Base-by-base conservation (phyloP, 2,888 invertebrate species). In the Atethmia centrago region DNA sequence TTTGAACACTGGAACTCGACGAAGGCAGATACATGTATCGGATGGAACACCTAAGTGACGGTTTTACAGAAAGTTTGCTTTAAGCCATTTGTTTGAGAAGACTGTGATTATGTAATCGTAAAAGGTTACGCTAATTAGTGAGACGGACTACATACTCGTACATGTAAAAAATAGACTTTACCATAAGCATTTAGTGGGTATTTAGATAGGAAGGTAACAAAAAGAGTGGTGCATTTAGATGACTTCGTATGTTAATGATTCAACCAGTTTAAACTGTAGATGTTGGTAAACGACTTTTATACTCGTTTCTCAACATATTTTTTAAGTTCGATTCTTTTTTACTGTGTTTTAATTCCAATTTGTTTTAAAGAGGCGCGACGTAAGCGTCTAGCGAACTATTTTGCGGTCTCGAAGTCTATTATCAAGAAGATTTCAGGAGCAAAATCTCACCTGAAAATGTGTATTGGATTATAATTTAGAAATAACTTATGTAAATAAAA, bases 1-100 rank as follows among this genome's bases (percentile, higher is more conserved):
- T 90, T 95, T 45, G 59, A 88, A 5, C 92, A 93, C 77, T 95
- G 95, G 94, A 86, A 90, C 51, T 74, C 89, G 0, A 82, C 65
- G 2, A 91, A 94, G 66, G 79, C 81, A 16, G 76, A 74, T 3
- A 55, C 65, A 21, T 94, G 94, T 75, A 28, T 88, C 40, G 75
- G 75, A 14, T 75, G 75, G 75, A 63, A 71, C 7, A 45, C 73
- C 40, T 86, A 74, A 84, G 19, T 19, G 59, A 28, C 12, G 5
- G 28, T 45, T 47, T 25, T 42, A n/a, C 19, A 59, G 4, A 56
- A 40, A 55, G 47, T 40, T 47, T 31, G 3, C 0, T 36, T 16
- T 40, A n/a, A 19, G 59, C 45, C 10, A 59, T 53, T 77, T 55
- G 25, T 64, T 47, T 55, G 25, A 65, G 9, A 77, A 77, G 64